Evolutionary conservation across 2,888 invertebrate species (phyloP).

Genomic region (Autographa pulchrina): DNA sequence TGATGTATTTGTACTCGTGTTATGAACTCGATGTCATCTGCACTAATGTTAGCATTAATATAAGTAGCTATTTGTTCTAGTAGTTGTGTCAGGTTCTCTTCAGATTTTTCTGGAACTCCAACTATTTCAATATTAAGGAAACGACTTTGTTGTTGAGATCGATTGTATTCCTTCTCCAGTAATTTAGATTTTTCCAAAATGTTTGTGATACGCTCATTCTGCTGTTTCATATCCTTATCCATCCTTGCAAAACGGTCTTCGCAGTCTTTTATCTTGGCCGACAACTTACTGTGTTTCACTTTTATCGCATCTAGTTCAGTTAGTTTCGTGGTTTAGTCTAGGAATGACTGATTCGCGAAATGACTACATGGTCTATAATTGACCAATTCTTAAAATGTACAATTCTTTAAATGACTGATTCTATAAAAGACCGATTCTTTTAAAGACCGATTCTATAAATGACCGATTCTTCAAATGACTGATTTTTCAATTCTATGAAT

Average conservation of each 20-base stretch:
- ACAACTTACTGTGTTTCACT: neutral
- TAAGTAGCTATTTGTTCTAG: constrained; percentile 2
- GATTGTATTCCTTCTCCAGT: constrained; percentile 9
- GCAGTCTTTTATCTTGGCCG: neutral
- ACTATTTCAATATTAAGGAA: constrained; percentile 21
- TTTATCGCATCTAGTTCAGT: neutral
- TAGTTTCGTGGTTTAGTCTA: too few relatives aligned
- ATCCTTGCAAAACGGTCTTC: neutral
- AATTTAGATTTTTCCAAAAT: neutral
- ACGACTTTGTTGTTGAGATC: constrained; percentile 17
- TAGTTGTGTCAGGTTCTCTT: constrained; percentile 10
- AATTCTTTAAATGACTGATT: too few relatives aligned
- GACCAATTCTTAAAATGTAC: too few relatives aligned
- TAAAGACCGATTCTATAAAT: too few relatives aligned
- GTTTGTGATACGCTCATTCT: neutral
- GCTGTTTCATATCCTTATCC: neutral
- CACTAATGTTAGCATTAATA: neutral
- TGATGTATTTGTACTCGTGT: constrained; percentile 9
- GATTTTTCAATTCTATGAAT: too few relatives aligned
- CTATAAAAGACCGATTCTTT: too few relatives aligned
- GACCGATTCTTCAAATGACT: too few relatives aligned
- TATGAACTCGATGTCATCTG: constrained; percentile 12
- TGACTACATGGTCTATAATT: too few relatives aligned
- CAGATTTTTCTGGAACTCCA: constrained; percentile 19
- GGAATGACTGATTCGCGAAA: too few relatives aligned